Conservation (phyloP, 2,888 invertebrate species). For the Agriopis aurantiaria region DNA sequence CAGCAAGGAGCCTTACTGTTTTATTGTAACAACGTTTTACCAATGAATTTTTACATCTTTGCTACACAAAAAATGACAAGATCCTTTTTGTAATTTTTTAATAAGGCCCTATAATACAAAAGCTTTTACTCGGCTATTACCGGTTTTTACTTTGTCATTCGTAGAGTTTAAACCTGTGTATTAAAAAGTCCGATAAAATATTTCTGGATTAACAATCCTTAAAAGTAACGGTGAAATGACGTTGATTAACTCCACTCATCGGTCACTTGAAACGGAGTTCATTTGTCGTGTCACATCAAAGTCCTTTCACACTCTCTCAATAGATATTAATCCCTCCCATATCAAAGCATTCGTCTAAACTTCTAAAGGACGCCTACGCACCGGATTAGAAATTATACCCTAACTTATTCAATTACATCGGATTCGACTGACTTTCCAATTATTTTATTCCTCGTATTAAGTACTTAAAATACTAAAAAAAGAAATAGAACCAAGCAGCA, state of each 20-base stretch:
- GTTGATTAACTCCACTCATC: slow-evolving; percentile 46
- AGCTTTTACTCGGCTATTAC: too few species aligned
- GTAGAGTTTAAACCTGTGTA: not conserved
- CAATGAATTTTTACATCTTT: too few species aligned
- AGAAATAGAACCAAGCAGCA: slow-evolving; percentile 47
- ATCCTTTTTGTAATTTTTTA: too few species aligned
- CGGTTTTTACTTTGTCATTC: too few species aligned
- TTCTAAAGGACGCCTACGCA: slow-evolving; percentile 64
- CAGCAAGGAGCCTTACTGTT: too few species aligned
- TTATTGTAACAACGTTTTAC: too few species aligned
- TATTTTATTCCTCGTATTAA: slow-evolving; percentile 27
- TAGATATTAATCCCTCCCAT: slow-evolving; percentile 68
- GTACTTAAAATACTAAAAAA: slow-evolving; percentile 39
- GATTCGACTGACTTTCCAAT: slow-evolving; percentile 37
- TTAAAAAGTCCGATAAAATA: slow-evolving; percentile 21
- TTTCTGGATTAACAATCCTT: slow-evolving; percentile 39
- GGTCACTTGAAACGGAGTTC: slow-evolving; percentile 49
- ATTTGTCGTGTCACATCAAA: slow-evolving; percentile 74
- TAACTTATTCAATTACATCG: slow-evolving; percentile 43
- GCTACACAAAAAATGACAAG: too few species aligned
- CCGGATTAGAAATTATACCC: slow-evolving; percentile 53
- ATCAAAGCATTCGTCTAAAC: slow-evolving; percentile 60
- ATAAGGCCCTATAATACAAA: too few species aligned
- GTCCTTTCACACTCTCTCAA: slow-evolving; percentile 66
- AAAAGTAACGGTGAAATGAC: slow-evolving; percentile 40